Base-by-base conservation (phyloP, 1,140 invertebrate genomes). In the Sitophilus oryzae region DNA sequence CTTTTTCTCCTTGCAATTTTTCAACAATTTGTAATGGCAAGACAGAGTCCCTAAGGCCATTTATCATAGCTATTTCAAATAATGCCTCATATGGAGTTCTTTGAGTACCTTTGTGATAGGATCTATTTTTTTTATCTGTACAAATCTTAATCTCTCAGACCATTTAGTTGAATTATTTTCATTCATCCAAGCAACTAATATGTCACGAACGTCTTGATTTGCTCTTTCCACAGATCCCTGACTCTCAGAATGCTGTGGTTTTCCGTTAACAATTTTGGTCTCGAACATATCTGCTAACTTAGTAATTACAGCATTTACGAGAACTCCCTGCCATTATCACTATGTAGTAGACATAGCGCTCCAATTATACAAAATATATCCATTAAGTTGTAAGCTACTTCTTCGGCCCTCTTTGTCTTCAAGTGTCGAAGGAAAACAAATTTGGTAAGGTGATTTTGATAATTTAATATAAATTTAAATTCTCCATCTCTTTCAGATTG, bases 261-360 rank as follows among this genome's bases (percentile, higher is more conserved):
- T 66, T 16, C 70, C 70, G 49, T 71, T 63, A n/a, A 71, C 60
- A 10, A 73, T 71, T 62, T 73, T 73, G 11, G 68, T 41, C 43
- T 72, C 69, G 70, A 71, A 78, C 48, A 71, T 65, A 38, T 52
- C 20, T n/a, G 35, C 55, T 49, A 75, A 20, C 23, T 69, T 44
- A 20, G 52, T 30, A 37, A 76, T 66, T 9, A 71, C 42, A 34
- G 37, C 11, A 47, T 66, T 69, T 38, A 37, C 43, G n/a, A n/a
- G 37, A 71, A 71, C 58, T 72, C 68, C 52, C 66, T 46, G 3
- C 64, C 59, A 57, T 71, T 71, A 43, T 71, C 64, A 6, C 58
- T 62, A 52, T 72, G 65, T 15, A 72, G 53, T 47, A 70, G 54
- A 25, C 23, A 35, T 36, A 65, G 65, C 10, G 67, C 67, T 44